These are phyloP conservation scores for Epinephelus cyanopodus DNA, from an alignment of 2,113 vertebrate species.

Conservation along the genomic window DNA sequence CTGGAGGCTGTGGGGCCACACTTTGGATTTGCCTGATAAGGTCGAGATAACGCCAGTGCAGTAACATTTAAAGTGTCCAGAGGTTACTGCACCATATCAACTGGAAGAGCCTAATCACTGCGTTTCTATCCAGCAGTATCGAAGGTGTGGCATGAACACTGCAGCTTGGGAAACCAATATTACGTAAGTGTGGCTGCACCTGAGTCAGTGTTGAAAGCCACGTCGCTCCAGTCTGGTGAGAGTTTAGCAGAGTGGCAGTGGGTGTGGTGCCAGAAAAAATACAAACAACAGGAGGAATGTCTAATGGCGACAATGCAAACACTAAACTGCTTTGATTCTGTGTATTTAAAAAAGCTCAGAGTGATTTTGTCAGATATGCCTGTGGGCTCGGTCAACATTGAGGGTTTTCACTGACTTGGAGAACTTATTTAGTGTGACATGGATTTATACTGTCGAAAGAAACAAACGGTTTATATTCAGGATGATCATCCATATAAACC, in stretches of 20 bases:
- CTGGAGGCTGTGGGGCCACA: background rate
- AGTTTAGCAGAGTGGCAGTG: constrained; percentile 18
- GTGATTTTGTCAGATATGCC: constrained; percentile 1
- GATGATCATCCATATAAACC: background rate
- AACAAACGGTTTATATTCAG: background rate
- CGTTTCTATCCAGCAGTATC: constrained; percentile 50
- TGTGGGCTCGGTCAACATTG: constrained; percentile 6
- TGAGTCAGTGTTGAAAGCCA: constrained; percentile 44
- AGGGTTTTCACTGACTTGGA: background rate
- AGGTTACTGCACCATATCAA: constrained; percentile 16
- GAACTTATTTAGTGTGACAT: background rate
- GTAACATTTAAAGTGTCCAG: no score
- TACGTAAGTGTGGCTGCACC: constrained; percentile 53
- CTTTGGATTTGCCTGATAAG: no score
- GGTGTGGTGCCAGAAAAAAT: constrained; percentile 47
- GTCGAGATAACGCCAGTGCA: no score
- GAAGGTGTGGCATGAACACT: constrained; percentile 55
- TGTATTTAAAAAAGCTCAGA: background rate
- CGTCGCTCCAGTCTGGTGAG: constrained; percentile 55
- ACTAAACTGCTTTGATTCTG: constrained; percentile 18
- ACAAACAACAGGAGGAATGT: constrained; percentile 40
- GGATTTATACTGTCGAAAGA: constrained; percentile 9
- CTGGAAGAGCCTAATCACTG: constrained; percentile 9
- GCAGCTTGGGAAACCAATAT: constrained; percentile 26
- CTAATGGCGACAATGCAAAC: constrained; percentile 16